Conservation (phyloP, 2,888 invertebrate genomes). For the Idaea straminata region DNA sequence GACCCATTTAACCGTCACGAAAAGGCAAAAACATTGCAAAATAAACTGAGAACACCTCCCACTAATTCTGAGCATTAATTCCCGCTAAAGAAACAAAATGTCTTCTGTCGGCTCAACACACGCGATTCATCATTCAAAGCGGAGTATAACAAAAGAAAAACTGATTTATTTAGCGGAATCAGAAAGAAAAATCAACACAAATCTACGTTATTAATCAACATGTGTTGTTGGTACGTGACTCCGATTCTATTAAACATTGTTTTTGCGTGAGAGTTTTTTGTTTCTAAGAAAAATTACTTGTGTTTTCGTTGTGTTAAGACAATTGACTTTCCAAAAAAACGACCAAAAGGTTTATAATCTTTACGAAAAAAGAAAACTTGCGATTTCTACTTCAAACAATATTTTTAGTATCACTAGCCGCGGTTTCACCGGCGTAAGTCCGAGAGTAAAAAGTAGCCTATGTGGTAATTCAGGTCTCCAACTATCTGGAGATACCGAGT, state of each 20-base stretch:
- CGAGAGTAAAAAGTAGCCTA: not conserved
- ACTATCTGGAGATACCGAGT: too few relatives aligned
- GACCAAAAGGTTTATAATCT: too few relatives aligned
- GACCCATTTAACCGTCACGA: not conserved
- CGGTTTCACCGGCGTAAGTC: not conserved
- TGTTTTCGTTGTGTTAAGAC: not conserved
- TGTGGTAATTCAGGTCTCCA: not conserved
- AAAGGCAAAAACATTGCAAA: not conserved
- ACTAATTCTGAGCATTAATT: slow-evolving; percentile 5
- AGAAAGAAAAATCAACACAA: slow-evolving; percentile 23
- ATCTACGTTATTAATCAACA: slow-evolving; percentile 21
- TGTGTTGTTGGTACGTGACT: slow-evolving; percentile 19
- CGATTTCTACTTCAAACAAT: not conserved
- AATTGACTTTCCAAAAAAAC: too few relatives aligned
- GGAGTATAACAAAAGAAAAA: slow-evolving; percentile 15
- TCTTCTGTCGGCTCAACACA: slow-evolving; percentile 11
- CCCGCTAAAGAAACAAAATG: slow-evolving; percentile 23
- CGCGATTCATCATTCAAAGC: slow-evolving; percentile 26
- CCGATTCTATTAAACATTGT: not conserved
- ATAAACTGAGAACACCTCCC: not conserved
- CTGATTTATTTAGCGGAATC: slow-evolving; percentile 25
- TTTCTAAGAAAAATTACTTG: not conserved
- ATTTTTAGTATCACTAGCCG: not conserved
- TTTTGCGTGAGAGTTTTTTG: not conserved
- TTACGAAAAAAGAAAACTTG: too few relatives aligned